Conservation (phyloP, 2,797 vertebrate species). For the Threskiornis aethiopicus region DNA sequence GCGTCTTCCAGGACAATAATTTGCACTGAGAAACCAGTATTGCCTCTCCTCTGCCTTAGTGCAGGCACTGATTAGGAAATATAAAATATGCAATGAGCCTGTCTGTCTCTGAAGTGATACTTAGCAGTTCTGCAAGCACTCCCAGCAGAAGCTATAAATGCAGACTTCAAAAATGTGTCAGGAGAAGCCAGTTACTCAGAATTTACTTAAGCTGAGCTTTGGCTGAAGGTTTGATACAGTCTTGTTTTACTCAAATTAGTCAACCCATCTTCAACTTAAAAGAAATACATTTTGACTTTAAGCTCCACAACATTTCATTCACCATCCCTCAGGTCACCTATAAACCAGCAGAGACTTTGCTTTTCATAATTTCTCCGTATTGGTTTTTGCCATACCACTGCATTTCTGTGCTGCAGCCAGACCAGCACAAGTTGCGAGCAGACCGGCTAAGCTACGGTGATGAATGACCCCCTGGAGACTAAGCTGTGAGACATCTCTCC, state of each 20-base stretch:
- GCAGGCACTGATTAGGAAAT: not conserved
- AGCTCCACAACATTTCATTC: not conserved
- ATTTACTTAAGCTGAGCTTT: not conserved
- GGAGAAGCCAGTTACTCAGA: not conserved
- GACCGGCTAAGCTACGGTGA: not conserved
- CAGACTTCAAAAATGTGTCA: not conserved
- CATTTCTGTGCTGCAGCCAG: not conserved
- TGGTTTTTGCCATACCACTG: not conserved
- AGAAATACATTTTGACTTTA: not conserved
- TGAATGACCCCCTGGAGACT: not conserved
- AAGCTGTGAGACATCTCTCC: not conserved
- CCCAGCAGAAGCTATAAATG: not conserved
- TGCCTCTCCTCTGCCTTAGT: not conserved
- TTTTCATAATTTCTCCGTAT: not conserved
- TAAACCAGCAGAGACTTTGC: not conserved
- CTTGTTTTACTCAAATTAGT: not conserved
- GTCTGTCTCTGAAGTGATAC: not conserved
- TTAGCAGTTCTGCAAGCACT: not conserved
- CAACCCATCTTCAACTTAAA: not conserved
- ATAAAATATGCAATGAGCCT: fast-evolving
- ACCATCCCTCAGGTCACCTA: not conserved
- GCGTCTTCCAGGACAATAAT: not conserved
- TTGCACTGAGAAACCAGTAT: not conserved
- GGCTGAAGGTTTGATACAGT: not conserved
- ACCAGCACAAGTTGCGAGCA: not conserved